These are phyloP conservation scores for Cepphus grylle DNA, from an alignment of 2,113 vertebrate species.

Conservation along the genomic window DNA sequence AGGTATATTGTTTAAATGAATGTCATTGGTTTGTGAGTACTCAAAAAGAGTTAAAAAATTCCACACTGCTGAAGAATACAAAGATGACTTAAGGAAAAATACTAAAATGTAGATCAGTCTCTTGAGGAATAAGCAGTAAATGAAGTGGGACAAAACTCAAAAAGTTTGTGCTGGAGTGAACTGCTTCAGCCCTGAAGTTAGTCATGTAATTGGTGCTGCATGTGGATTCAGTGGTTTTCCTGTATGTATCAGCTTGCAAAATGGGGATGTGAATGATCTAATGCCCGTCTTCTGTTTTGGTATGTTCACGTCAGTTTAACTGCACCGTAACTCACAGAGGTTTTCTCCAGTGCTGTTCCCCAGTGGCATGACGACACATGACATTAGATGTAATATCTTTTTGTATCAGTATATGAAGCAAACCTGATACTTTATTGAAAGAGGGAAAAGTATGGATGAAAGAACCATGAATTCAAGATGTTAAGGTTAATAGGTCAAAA, in stretches of 20 bases:
- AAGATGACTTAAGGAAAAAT: not conserved
- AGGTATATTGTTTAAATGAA: not conserved
- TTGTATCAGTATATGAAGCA: not conserved
- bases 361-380: not conserved
- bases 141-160: not conserved
- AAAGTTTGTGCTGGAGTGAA: not conserved
- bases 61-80: not conserved
- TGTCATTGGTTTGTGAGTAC: not conserved
- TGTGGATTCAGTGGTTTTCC: not conserved
- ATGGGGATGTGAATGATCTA: not conserved
- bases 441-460: not conserved
- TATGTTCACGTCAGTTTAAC: not conserved
- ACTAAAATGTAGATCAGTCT: not conserved
- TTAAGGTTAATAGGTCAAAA: constrained; percentile 48
- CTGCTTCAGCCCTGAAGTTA: not conserved
- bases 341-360: not conserved
- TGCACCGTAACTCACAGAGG: not conserved
- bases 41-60: not conserved
- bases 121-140: not conserved
- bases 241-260: not conserved
- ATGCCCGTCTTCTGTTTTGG: not conserved
- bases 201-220: not conserved
- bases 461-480: constrained; percentile 3
- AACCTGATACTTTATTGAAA: not conserved
- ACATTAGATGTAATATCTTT: not conserved